A percentile compares a stretch with the other conserved stretches of the same genome.
Conservation (phyloP, 2,797 vertebrate genomes). For the Microtus californicus region DNA sequence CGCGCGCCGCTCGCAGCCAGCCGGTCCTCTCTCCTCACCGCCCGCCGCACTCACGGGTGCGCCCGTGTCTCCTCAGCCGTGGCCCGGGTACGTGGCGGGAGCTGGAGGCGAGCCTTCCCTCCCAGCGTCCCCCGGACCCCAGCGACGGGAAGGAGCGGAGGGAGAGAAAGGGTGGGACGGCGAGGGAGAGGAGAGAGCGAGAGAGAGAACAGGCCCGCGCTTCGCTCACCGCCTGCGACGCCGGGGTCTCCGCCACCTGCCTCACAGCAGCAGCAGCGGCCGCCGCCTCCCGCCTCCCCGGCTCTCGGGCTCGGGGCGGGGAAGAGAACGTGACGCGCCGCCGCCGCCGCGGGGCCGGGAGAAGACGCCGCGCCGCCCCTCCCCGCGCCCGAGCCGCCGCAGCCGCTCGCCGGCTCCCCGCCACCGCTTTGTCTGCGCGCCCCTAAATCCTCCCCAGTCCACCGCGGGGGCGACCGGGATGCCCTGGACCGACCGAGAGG, state of each 20-base stretch:
- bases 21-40: background rate
- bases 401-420: background rate
- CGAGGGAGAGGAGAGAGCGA: background rate
- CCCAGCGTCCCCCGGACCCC: background rate
- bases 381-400: background rate
- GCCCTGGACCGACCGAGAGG: background rate
- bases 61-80: background rate
- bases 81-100: background rate
- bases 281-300: slow-evolving; percentile 80
- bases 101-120: background rate
- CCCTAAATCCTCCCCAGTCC: too few relatives aligned
- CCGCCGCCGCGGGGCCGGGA: slow-evolving; percentile 54
- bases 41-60: background rate
- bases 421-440: slow-evolving; percentile 19
- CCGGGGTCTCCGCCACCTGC: slow-evolving; percentile 61
- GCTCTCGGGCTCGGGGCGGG: slow-evolving; percentile 74
- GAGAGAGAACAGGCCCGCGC: background rate
- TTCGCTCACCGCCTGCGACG: slow-evolving; percentile 65
- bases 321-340: slow-evolving; percentile 72
- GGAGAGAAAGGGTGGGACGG: background rate
- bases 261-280: slow-evolving; percentile 65
- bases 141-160: background rate
- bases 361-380: slow-evolving; percentile 59
- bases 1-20: slow-evolving; percentile 40
- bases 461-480: background rate